Base-by-base conservation (phyloP, 2,888 invertebrate genomes). In the Caenorhabditis wallacei region DNA sequence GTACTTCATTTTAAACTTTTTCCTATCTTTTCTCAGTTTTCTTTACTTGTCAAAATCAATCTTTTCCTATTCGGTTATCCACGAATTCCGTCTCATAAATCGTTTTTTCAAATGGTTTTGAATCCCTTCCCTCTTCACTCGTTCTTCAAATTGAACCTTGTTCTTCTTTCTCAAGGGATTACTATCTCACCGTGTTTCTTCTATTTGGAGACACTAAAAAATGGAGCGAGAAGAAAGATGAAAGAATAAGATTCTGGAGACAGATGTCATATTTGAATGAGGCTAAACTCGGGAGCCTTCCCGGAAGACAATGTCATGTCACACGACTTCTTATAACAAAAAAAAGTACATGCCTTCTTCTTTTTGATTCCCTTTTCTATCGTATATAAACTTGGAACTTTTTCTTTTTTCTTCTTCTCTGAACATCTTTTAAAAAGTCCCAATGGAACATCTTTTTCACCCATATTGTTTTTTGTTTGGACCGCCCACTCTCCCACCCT, bases 271-370 rank as follows among this genome's bases (percentile, higher is more conserved):
- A 69, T 71, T 56, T 68, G 68, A 69, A 75, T 66, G 69, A 48
- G 46, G 26, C 22, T 16, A 40, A 16, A 4, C 11, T 20, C 22
- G 11, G 53, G 7, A 13, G 35, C 53, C 56, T 11, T n/a, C 75
- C 75, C 68, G 70, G 70, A 70, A 79, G 70, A 64, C 72, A 68
- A 74, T 64, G 79, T 74, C 69, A 80, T 71, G 75, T 80, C 83
- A 66, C 66, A 53, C 56, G 72, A 63, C 68, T 68, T 54, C 43
- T 26, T 51, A 53, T 35, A 40, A 76, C 51, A 82, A 75, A 70
- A 76, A 57, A 82, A 75, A 70, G 70, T 70, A 48, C 61, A 59
- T 46, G 10, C 43, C 51, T 40, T 69, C 56, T 20, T 40, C 37
- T 61, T 53, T 66, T 53, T 70, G 64, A 61, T 66, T 64, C 70